These are phyloP conservation scores for Lepeophtheirus salmonis DNA, from an alignment of 1,140 invertebrate genomes.

Conservation along the genomic window DNA sequence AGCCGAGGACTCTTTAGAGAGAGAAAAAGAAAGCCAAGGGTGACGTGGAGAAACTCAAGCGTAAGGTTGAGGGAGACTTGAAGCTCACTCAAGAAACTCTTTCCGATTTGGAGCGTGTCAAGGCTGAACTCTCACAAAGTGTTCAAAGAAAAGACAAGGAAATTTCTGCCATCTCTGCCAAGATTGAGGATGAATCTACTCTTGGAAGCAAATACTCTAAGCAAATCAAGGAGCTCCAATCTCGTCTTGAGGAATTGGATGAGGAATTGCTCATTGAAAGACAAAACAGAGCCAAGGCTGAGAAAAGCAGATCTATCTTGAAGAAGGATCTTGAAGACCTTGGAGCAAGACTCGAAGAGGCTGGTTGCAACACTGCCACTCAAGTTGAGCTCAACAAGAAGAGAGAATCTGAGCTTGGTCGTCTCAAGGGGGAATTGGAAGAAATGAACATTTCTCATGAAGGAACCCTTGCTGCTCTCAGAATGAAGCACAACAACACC, in stretches of 20 bases:
- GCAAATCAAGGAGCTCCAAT: slow-evolving; percentile 78
- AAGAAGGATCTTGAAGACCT: slow-evolving; percentile 36
- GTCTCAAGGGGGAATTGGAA: slow-evolving; percentile 41
- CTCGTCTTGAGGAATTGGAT: slow-evolving; percentile 88
- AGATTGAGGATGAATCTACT: slow-evolving; percentile 92
- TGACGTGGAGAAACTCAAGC: slow-evolving; percentile 35
- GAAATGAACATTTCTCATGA: slow-evolving; percentile 39
- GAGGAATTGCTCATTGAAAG: slow-evolving; percentile 94
- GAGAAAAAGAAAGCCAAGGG: slow-evolving; percentile 37
- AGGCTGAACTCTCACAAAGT: slow-evolving; percentile 90
- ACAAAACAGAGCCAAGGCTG: slow-evolving; percentile 68
- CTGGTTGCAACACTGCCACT: slow-evolving; percentile 31
- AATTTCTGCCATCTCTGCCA: slow-evolving; percentile 71
- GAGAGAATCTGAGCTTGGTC: slow-evolving; percentile 39
- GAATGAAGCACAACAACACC: slow-evolving; percentile 41
- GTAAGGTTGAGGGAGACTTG: slow-evolving; percentile 25
- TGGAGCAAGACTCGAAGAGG: slow-evolving; percentile 22
- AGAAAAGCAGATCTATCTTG: slow-evolving; percentile 33
- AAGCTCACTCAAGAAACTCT: slow-evolving; percentile 36
- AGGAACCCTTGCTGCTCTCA: slow-evolving; percentile 31
- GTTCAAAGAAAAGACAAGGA: slow-evolving; percentile 93
- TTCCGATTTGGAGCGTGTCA: slow-evolving; percentile 67
- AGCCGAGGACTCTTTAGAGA: slow-evolving; percentile 35
- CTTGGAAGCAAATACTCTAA: slow-evolving; percentile 82
- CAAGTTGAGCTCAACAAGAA: slow-evolving; percentile 43